Base-by-base conservation (phyloP, 2,888 invertebrate genomes). In the Protodeltote pygarga region DNA sequence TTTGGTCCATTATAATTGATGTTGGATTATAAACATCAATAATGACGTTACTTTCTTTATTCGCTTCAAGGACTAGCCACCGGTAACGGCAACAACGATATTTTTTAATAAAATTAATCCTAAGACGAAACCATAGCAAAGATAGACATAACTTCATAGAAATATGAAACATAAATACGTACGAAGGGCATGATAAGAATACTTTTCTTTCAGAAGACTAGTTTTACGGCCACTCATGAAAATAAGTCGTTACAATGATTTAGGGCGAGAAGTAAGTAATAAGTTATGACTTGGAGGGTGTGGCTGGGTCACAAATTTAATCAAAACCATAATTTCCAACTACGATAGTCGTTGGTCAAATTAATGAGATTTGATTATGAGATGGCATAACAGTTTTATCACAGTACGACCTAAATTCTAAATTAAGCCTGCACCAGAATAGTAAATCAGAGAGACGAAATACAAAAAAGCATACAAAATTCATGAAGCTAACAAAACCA, bases 171-270 rank as follows among this genome's bases (percentile, higher is more conserved):
- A n/a, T 21, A 49, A 60, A 61, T 50, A 58, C 40, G 20, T 5
- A 33, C 4, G 21, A 33, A 19, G 29, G 34, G 28, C 14, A 23
- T 16, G 13, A 13, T 28, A 28, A 42, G 17, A 15, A 34, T 49
- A 53, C 35, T 50, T 54, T 50, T 33, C 38, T 40, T 42, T 40
- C 32, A 10, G 48, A 53, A 44, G 47, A 31, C 50, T 54, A 55
- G 54, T 67, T 76, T 73, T 74, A 79, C 68, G 67, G 61, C 65
- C 57, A 46, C 46, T 69, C 71, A 67, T 76, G 75, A 78, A 77
- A 75, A 62, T 68, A 59, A 53, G 61, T 61, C 53, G 59, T 71
- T 59, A 73, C 25, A 64, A 66, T 70, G 61, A 61, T 62, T 71
- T 67, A 55, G 64, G 59, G 61, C 44, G 67, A 55, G 59, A 38